These are phyloP conservation scores for Rhincodon typus DNA, from an alignment of 2,797 vertebrate species.

Conservation along the genomic window DNA sequence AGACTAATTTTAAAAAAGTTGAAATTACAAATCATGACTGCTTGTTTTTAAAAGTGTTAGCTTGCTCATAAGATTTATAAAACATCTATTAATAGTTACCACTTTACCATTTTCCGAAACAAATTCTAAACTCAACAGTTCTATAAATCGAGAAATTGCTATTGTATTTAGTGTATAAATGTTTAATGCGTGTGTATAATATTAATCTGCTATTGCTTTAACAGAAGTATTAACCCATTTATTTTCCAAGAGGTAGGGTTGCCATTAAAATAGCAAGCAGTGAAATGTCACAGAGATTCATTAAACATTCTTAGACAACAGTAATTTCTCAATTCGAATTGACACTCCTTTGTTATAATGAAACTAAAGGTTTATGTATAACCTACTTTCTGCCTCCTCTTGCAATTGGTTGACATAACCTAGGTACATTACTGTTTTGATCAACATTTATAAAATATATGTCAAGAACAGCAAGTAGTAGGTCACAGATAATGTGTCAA, in stretches of 20 bases:
- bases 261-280: neutral
- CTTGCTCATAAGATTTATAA: neutral
- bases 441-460: constrained; percentile 10
- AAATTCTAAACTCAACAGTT: neutral
- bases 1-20: neutral
- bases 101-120: neutral
- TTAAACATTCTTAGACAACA: constrained; percentile 17
- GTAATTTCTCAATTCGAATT: constrained; percentile 11
- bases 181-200: neutral
- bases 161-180: neutral
- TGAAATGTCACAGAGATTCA: neutral
- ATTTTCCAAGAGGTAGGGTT: neutral
- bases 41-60: neutral
- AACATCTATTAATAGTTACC: constrained; percentile 16
- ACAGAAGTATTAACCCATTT: constrained; percentile 8
- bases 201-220: neutral
- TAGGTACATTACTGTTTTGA: neutral
- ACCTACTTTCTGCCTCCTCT: neutral
- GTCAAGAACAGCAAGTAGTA: neutral
- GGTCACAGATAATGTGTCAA: neutral
- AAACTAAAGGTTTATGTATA: neutral
- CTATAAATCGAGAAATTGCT: neutral
- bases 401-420: constrained; percentile 2
- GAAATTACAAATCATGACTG: neutral
- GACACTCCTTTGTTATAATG: neutral